A percentile compares a stretch with the other conserved stretches of the same genome.
phyloP scores from a whole-genome alignment of 2,113 vertebrate genomes.

The Alces alces region DNA sequence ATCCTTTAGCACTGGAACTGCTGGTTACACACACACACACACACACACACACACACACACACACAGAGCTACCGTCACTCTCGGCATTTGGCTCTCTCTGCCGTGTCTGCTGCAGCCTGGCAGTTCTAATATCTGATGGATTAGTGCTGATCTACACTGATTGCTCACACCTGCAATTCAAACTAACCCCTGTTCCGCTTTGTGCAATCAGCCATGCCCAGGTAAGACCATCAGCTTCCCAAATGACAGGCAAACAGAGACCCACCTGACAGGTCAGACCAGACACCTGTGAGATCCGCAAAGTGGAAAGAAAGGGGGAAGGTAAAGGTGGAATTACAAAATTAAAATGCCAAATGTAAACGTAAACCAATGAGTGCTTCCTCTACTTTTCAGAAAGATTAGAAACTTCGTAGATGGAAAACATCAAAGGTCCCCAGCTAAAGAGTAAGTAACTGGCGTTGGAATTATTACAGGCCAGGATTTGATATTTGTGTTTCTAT shows the following conservation, averaged over 20 bases:
- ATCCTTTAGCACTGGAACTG: constrained; percentile 8
- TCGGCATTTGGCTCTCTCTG: constrained; percentile 69
- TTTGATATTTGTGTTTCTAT: neutral
- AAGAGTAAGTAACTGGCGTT: neutral
- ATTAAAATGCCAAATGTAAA: constrained; percentile 60
- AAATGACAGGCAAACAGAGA: constrained; percentile 90
- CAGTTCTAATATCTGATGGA: constrained; percentile 82
- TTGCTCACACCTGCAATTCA: constrained; percentile 92
- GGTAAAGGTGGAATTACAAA: constrained; percentile 69
- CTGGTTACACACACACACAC: neutral
- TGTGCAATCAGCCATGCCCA: constrained; percentile 90
- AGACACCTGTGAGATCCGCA: constrained; percentile 79
- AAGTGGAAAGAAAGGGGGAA: constrained; percentile 46
- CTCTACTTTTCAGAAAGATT: constrained; percentile 48
- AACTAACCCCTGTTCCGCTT: constrained; percentile 80
- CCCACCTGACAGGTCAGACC: constrained; percentile 85
- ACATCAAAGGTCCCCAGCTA: constrained; percentile 56
- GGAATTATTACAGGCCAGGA: neutral
- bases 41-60: neutral
- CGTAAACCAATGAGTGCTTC: neutral
- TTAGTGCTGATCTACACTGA: constrained; percentile 89
- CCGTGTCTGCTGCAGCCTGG: constrained; percentile 64
- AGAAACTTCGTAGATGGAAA: neutral
- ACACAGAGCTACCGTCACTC: neutral
- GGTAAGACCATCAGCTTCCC: constrained; percentile 86